Evolutionary conservation across 2,888 invertebrate genomes (phyloP), one percentile per base, ranked within the genome.

Genomic region (Ceramica pisi): DNA sequence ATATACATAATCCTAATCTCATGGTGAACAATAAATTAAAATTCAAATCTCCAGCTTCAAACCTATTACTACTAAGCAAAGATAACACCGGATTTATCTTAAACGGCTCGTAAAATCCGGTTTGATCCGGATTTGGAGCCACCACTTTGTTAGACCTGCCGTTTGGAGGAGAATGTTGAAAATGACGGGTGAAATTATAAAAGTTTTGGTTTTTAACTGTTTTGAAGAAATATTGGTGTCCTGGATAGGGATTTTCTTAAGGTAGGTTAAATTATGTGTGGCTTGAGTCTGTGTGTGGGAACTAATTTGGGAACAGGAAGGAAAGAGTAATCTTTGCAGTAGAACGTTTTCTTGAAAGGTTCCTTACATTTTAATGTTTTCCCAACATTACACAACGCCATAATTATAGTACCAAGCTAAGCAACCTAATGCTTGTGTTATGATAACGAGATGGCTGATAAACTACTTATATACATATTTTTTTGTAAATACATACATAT

Each of bases 61-160:
- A 81, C 80, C 81, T 81, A 86, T 85, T 83, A 85, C 82, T 82
- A 82, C 78, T 81, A 81, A 80, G 81, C 75, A 84, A 72, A 83
- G 71, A 68, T 80, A 80, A 70, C 41, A 57, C 70, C 71, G 67
- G 72, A 71, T 75, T 84, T 86, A 87, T 82, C 82, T 82, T 64
- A 83, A 79, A 61, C 68, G 56, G 26, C 61, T 78, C 82, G 69
- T 80, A 80, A 83, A 86, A 86, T 80, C 75, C 71, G 50, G 70
- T 64, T 71, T 75, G 69, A 84, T 80, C 81, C 81, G 72, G 79
- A 77, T 73, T 65, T 71, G 23, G 23, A 9, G 14, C 41, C n/a
- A 8, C 72, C 61, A 57, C 26, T 60, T 56, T 48, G 7, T 12
- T 6, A 61, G 71, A 71, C 19, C 65, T 26, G 16, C 14, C 0